Percentiles rank a stretch among this genome's conserved stretches.
Conservation (phyloP, 1,140 invertebrate genomes). For the Camponotus floridanus region DNA sequence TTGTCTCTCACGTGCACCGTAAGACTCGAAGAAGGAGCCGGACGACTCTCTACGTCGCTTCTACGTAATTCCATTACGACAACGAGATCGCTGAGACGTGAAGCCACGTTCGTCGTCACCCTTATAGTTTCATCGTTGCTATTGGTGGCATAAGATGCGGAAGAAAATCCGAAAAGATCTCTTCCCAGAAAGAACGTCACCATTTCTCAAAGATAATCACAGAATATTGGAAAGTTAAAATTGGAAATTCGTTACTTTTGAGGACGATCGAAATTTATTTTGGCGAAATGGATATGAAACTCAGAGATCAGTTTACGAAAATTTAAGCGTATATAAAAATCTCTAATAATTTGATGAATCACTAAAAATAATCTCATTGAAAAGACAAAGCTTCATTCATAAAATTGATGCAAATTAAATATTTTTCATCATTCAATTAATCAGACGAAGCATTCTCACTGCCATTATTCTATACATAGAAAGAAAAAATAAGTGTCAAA, state of each 20-base stretch:
- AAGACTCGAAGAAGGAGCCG: neutral
- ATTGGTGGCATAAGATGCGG: neutral
- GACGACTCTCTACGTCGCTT: constrained; percentile 17
- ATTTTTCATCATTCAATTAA: neutral
- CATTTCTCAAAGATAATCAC: neutral
- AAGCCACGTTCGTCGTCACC: constrained; percentile 36
- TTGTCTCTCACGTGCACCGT: constrained; percentile 52
- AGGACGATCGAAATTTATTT: neutral
- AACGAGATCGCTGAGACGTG: constrained; percentile 38
- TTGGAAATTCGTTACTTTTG: neutral
- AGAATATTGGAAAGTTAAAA: neutral
- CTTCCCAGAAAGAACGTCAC: neutral
- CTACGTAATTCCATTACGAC: constrained; percentile 60
- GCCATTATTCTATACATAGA: no score
- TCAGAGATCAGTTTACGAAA: neutral
- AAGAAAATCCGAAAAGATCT: neutral
- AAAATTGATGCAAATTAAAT: neutral
- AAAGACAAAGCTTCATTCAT: neutral
- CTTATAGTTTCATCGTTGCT: constrained; percentile 28
- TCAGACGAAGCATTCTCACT: neutral
- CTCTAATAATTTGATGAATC: constrained; percentile 5
- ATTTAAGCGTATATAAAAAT: neutral
- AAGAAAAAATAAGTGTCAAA: no score
- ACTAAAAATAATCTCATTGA: neutral
- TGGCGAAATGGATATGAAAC: neutral